Conservation (phyloP, 2,797 vertebrate species). For the Trichosurus vulpecula region DNA sequence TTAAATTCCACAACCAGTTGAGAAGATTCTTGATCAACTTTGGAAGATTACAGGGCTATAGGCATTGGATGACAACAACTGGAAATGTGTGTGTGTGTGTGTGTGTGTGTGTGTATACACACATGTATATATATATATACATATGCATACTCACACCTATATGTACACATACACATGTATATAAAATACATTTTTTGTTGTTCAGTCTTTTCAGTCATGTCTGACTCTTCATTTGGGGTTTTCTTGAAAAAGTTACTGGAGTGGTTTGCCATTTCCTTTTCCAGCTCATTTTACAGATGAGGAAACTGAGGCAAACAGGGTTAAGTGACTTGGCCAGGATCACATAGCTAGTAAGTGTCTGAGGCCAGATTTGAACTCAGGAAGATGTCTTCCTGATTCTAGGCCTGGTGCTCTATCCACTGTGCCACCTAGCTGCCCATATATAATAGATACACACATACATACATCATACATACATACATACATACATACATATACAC, state of each 20-base stretch:
- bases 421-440: too few relatives aligned
- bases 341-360: too few relatives aligned
- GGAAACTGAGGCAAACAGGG: too few relatives aligned
- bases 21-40: not conserved
- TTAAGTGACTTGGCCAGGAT: too few relatives aligned
- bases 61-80: not conserved
- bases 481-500: not conserved
- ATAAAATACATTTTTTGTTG: not conserved
- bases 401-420: too few relatives aligned
- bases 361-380: too few relatives aligned
- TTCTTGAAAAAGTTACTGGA: not conserved
- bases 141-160: not conserved
- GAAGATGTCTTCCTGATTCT: too few relatives aligned
- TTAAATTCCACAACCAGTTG: not conserved
- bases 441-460: not conserved
- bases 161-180: too few relatives aligned
- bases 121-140: not conserved
- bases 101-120: not conserved
- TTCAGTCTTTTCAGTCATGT: not conserved
- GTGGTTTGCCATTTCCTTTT: too few relatives aligned
- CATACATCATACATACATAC: too few relatives aligned
- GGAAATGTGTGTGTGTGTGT: not conserved
- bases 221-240: not conserved
- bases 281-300: too few relatives aligned
- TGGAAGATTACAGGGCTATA: not conserved